A percentile compares a stretch with the other conserved stretches of the same genome.
These are phyloP conservation scores for Oreohelix idahoensis DNA, from an alignment of 1,140 invertebrate genomes.

Conservation along the genomic window DNA sequence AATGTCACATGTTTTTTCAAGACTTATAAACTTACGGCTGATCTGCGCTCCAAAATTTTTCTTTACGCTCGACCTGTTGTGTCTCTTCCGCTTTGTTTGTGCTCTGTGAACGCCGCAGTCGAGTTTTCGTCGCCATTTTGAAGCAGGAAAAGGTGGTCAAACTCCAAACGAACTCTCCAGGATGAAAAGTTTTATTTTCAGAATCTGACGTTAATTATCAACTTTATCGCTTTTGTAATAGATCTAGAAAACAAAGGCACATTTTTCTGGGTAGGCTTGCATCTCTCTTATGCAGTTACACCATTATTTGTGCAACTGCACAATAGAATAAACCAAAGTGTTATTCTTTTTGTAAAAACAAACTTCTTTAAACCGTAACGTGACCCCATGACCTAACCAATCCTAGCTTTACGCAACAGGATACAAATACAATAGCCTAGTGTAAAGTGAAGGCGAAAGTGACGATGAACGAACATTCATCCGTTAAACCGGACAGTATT, in stretches of 20 bases:
- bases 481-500: not conserved
- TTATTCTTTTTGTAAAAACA: too few species aligned
- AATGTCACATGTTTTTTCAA: not conserved
- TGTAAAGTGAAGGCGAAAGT: not conserved
- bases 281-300: too few species aligned
- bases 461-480: not conserved
- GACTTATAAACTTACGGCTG: slow-evolving; percentile 83
- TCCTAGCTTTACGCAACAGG: too few species aligned
- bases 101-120: slow-evolving; percentile 85
- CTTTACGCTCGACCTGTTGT: slow-evolving; percentile 83
- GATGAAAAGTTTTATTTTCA: not conserved
- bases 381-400: too few species aligned
- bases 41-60: slow-evolving; percentile 86
- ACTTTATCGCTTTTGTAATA: too few species aligned
- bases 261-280: too few species aligned
- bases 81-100: slow-evolving; percentile 90
- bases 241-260: too few species aligned
- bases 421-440: too few species aligned
- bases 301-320: too few species aligned
- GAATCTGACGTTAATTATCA: too few species aligned
- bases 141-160: not conserved
- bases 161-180: not conserved
- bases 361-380: too few species aligned
- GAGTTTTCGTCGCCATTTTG: slow-evolving; percentile 69
- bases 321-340: too few species aligned